Conservation (phyloP, 2,888 invertebrate genomes). For the Mimumesa dahlbomi region DNA sequence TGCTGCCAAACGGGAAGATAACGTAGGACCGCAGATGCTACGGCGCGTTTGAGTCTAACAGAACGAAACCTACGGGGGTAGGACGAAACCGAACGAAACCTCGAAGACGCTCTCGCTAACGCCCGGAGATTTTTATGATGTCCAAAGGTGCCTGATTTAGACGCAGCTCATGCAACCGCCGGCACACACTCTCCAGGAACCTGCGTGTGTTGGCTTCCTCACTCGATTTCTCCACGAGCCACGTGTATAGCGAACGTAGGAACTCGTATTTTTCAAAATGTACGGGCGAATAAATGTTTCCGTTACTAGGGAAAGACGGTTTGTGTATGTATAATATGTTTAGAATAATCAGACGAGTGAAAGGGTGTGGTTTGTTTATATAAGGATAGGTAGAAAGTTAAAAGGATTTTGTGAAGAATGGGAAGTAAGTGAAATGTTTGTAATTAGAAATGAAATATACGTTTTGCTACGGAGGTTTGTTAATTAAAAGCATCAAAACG, state of each 20-base stretch:
- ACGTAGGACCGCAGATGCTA: conserved; percentile 60
- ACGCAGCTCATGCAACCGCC: conserved; percentile 38
- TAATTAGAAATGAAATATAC: background rate
- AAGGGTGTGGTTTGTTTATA: no score
- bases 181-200: conserved; percentile 27
- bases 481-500: background rate
- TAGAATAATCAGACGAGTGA: no score
- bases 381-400: no score
- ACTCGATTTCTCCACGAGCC: background rate
- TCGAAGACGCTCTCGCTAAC: conserved; percentile 20
- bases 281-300: background rate
- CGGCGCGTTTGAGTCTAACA: conserved; percentile 20
- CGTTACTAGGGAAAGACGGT: no score
- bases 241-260: background rate
- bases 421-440: conserved; percentile 2
- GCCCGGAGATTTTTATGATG: conserved; percentile 57
- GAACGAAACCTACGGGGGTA: no score
- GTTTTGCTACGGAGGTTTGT: background rate
- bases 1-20: conserved; percentile 64
- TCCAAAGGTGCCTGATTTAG: conserved; percentile 61
- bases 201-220: background rate
- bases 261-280: background rate
- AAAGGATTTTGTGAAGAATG: background rate
- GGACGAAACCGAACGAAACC: conserved; percentile 15
- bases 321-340: no score